phyloP scores from a whole-genome alignment of 2,797 vertebrate genomes.

The Chrysocyon brachyurus region DNA sequence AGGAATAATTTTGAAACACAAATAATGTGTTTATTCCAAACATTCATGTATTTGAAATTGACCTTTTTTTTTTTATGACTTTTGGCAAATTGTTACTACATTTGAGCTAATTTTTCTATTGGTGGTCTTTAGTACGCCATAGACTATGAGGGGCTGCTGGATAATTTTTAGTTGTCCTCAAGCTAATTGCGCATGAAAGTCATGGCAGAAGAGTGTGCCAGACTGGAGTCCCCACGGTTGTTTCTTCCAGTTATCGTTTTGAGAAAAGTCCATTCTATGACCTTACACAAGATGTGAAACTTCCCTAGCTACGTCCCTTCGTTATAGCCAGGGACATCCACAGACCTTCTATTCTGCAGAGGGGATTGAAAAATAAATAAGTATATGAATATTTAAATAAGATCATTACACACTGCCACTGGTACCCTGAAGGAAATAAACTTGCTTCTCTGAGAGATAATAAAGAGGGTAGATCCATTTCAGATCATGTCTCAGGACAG shows the following conservation, averaged over 20 bases:
- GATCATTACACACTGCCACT: background rate
- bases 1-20: slow-evolving; percentile 7
- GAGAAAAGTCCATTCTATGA: background rate
- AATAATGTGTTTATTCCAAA: background rate
- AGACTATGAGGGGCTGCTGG: background rate
- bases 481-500: background rate
- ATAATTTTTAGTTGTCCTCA: slow-evolving; percentile 36
- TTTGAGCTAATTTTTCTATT: background rate
- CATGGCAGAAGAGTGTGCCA: background rate
- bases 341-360: background rate
- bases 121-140: background rate
- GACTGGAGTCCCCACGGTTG: fast-evolving
- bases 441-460: background rate
- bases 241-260: slow-evolving; percentile 35
- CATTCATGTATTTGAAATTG: background rate
- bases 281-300: slow-evolving; percentile 13
- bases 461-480: background rate
- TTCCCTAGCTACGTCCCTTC: background rate
- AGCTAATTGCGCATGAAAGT: slow-evolving; percentile 40
- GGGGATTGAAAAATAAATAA: background rate
- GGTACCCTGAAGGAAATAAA: background rate
- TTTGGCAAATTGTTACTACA: background rate
- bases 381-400: slow-evolving; percentile 56
- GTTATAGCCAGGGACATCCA: background rate
- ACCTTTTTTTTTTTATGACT: background rate